Evolutionary conservation across 2,888 invertebrate species (phyloP), one percentile per base, ranked within the genome.

Genomic region (Drosophila quinaria): DNA sequence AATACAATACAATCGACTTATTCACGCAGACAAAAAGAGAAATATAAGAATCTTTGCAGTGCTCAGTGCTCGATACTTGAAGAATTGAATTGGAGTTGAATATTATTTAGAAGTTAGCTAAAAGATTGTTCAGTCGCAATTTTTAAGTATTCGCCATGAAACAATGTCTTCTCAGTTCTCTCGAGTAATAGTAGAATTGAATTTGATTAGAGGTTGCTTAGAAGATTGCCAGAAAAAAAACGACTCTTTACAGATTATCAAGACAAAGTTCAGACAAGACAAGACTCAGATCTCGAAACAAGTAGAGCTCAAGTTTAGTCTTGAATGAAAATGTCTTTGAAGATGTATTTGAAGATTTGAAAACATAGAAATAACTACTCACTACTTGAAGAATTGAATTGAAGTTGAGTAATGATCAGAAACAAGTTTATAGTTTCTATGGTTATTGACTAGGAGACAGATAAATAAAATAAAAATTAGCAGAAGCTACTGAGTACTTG

Each of bases 341-440:
- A 13, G 42, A 37, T 46, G 41, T 10, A 22, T 25, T 29, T 47
- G 46, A 10, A 47, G n/a, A 25, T 52, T 52, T 25, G n/a, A 39
- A 25, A 4, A 15, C 9, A 25, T 15, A 10, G 3, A 13, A 44
- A 13, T 22, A 44, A 22, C 22, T 22, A 25, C n/a, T 37, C n/a
- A 10, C 22, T 9, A 31, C 47, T 47, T 29, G 15, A 15, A 31
- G 33, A 49, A 17, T 33, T 33, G 3, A 37, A 15, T 6, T 35
- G 8, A 10, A n/a, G 5, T 25, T 11, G 5, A 22, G 22, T 15
- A 39, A n/a, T 15, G 37, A 22, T 22, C 35, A 22, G 17, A 51
- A 49, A 11, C 13, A 6, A 49, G 11, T 2, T 9, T 15, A 15
- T 15, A 47, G 29, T 17, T 17, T 17, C 10, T 8, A 46, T 46